These are phyloP conservation scores for Rhopalosiphum nymphaeae DNA, from an alignment of 2,888 invertebrate species.

Conservation along the genomic window DNA sequence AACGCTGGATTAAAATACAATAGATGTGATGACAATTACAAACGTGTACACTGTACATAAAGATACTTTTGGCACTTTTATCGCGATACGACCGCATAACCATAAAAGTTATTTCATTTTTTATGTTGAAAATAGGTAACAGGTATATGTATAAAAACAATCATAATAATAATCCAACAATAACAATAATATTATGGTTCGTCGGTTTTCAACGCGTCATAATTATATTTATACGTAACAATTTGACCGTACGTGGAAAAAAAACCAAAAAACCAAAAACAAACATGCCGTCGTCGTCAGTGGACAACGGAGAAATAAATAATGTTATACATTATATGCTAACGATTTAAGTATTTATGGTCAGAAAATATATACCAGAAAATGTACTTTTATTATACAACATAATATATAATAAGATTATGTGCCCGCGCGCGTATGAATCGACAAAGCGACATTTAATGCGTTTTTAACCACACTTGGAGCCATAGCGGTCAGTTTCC, in stretches of 20 bases:
- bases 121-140: background rate
- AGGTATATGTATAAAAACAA: background rate
- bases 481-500: slow-evolving; percentile 4
- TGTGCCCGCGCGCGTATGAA: slow-evolving; percentile 11
- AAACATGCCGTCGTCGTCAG: background rate
- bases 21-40: background rate
- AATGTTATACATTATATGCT: background rate
- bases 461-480: slow-evolving; percentile 39
- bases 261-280: background rate
- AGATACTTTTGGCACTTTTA: background rate
- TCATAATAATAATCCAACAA: background rate
- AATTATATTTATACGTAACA: background rate
- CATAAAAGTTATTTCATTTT: slow-evolving; percentile 21
- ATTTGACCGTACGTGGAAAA: background rate
- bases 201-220: background rate
- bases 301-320: background rate
- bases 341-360: slow-evolving; percentile 19
- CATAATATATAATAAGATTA: background rate
- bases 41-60: background rate
- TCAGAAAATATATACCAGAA: slow-evolving; percentile 3
- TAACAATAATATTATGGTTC: background rate
- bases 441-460: slow-evolving; percentile 51
- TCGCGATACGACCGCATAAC: background rate
- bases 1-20: slow-evolving; percentile 24
- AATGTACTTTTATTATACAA: slow-evolving; percentile 8